Conservation (phyloP, 64 coral and sea anemone species). For the Astreopora myriophthalma region DNA sequence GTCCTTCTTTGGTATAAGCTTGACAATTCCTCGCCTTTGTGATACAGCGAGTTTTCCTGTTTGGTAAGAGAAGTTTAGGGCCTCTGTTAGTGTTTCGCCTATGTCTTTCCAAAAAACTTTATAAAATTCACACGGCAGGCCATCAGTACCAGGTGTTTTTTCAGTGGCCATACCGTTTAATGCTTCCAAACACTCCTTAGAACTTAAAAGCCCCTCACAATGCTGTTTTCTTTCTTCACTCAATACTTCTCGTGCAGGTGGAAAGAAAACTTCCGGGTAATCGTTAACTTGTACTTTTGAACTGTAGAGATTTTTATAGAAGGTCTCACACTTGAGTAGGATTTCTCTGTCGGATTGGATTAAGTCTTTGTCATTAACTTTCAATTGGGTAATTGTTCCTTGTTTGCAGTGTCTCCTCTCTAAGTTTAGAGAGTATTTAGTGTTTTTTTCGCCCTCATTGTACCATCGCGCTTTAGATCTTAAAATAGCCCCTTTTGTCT, state of each 20-base stretch:
- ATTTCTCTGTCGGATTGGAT: constrained; percentile 1
- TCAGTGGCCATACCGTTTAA: no score
- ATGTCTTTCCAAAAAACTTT: neutral
- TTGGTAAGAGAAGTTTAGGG: neutral
- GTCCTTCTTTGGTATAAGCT: neutral
- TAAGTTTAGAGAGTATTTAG: neutral
- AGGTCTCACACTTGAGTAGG: neutral
- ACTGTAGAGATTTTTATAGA: constrained; percentile 1
- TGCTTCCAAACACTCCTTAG: no score
- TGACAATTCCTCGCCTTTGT: constrained; percentile 17
- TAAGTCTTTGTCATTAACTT: neutral
- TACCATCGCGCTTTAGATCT: constrained; percentile 14
- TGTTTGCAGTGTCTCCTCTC: neutral
- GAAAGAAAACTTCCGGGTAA: neutral
- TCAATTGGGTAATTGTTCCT: neutral
- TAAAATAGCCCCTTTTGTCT: constrained; percentile 22
- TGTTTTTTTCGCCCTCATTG: constrained; percentile 31
- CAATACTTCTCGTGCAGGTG: neutral
- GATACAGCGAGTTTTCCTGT: neutral
- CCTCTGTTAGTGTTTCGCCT: neutral
- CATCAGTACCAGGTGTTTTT: no score
- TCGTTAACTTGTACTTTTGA: neutral
- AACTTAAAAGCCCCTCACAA: no score
- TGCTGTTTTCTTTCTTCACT: neutral
- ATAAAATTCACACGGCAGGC: neutral